A percentile compares a stretch with the other conserved stretches of the same genome.
Conservation (phyloP, 2,113 vertebrate species). For the Sorex fumeus region DNA sequence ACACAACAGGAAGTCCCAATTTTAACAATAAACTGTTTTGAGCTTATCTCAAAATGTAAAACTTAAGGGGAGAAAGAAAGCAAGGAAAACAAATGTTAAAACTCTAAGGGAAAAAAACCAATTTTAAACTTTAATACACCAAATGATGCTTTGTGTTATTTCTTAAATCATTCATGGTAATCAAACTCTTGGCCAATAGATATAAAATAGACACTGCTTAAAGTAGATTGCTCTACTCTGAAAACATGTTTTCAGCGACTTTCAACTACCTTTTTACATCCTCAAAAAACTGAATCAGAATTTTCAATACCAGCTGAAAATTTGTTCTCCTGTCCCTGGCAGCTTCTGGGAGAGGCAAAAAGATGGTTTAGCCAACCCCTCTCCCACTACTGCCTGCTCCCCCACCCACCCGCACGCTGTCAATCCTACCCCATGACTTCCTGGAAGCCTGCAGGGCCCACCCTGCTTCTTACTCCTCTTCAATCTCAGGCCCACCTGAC, state of each 20-base stretch:
- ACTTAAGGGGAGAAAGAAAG: neutral
- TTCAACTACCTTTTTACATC: constrained; percentile 18
- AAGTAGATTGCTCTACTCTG: constrained; percentile 21
- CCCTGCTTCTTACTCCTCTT: too few relatives aligned
- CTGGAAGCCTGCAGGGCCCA: neutral
- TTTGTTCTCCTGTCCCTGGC: neutral
- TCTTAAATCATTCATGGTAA: neutral
- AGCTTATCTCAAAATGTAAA: constrained; percentile 55
- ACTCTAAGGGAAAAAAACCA: neutral
- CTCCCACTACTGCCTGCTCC: neutral
- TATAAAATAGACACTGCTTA: neutral
- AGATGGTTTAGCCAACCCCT: neutral
- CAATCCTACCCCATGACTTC: neutral
- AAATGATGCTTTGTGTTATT: constrained; percentile 15
- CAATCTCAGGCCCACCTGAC: constrained; percentile 61
- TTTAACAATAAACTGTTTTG: constrained; percentile 38
- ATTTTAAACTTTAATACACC: constrained; percentile 40
- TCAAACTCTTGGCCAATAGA: neutral
- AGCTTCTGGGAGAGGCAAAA: neutral
- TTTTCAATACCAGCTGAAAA: constrained; percentile 41
- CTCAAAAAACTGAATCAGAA: constrained; percentile 49
- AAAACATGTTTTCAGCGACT: constrained; percentile 15
- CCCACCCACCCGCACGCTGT: neutral
- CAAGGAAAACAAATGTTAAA: neutral
- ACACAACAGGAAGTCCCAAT: neutral